phyloP scores from a whole-genome alignment of 2,113 vertebrate species.

The Oceanites oceanicus region DNA sequence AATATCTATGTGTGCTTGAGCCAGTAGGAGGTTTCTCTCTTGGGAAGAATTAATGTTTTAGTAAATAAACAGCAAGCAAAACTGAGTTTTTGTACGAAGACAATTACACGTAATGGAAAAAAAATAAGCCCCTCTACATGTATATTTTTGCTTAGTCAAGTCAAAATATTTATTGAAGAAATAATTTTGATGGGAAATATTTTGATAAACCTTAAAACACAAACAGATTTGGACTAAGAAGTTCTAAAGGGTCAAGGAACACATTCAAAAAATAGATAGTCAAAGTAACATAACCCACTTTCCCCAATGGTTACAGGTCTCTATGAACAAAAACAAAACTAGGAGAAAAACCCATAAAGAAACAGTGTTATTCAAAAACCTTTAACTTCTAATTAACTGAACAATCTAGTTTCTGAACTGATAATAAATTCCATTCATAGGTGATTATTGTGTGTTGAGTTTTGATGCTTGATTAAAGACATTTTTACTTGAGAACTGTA shows the following conservation, averaged over 20 bases:
- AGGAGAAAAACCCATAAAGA: not conserved
- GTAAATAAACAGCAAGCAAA: conserved; percentile 20
- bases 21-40: not conserved
- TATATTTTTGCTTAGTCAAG: conserved; percentile 12
- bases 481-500: not conserved
- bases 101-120: not conserved
- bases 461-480: not conserved
- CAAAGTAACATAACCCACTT: not conserved
- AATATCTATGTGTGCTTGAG: not conserved
- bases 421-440: not conserved
- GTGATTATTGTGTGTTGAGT: not conserved
- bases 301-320: not conserved
- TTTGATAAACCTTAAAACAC: conserved; percentile 22
- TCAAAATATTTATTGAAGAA: conserved; percentile 33
- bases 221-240: not conserved
- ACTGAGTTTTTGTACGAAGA: not conserved
- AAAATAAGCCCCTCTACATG: not conserved
- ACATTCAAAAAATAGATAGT: not conserved
- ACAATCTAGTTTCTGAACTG: not conserved
- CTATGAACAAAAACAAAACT: not conserved
- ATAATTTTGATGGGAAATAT: conserved; percentile 30
- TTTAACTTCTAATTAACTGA: not conserved
- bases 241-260: not conserved
- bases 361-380: not conserved
- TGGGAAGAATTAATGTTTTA: not conserved